These are phyloP conservation scores for Icerya purchasi DNA, from an alignment of 2,888 invertebrate species.

Conservation along the genomic window DNA sequence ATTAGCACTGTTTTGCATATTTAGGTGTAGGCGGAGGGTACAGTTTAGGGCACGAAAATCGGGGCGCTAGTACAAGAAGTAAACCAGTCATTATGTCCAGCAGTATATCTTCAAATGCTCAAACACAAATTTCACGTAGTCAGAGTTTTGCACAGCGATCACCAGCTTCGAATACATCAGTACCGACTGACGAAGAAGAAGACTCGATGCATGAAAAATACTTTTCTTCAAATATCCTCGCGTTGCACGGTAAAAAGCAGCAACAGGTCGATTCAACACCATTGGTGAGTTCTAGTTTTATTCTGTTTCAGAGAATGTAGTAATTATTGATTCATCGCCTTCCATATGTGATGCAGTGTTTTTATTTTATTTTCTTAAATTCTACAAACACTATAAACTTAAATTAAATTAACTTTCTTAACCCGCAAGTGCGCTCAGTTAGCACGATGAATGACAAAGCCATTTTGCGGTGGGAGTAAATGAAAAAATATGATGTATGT, in stretches of 20 bases:
- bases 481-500: no score
- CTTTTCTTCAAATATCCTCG: conserved; percentile 25
- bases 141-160: conserved; percentile 20
- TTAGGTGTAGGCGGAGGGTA: conserved; percentile 21
- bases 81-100: conserved; percentile 17
- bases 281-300: conserved; percentile 18
- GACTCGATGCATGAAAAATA: conserved; percentile 67
- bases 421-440: no score
- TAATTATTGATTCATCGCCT: no score
- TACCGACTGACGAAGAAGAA: conserved; percentile 31
- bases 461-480: no score
- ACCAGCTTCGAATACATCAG: conserved; percentile 14
- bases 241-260: conserved; percentile 23
- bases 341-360: no score
- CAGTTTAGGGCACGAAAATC: conserved; percentile 21
- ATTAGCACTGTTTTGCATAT: no score
- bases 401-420: no score
- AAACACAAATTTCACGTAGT: conserved; percentile 16
- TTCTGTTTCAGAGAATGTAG: no score
- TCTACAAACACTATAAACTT: no score
- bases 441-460: no score
- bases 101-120: conserved; percentile 14
- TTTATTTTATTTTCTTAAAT: no score
- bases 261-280: conserved; percentile 51
- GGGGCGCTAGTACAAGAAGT: conserved; percentile 18